Evolutionary conservation across 92 coral and sea anemone species (phyloP).

Genomic region (Epizoanthus fatuus): DNA sequence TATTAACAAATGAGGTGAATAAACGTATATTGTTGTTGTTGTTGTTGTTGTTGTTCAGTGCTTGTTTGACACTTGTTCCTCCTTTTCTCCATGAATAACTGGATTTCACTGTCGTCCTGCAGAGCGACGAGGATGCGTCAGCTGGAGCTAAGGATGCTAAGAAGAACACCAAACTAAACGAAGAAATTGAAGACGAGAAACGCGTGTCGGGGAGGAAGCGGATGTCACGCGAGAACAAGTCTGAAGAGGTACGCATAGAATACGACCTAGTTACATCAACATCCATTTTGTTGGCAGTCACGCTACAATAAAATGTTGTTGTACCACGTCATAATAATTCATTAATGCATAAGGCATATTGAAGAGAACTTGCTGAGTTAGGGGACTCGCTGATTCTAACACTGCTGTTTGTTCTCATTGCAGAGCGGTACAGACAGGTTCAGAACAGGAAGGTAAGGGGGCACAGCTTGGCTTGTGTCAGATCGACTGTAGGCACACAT

Average conservation of each 20-base stretch:
- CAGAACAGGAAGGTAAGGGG: background rate
- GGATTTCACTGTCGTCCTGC: background rate
- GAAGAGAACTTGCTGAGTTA: background rate
- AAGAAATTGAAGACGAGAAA: conserved; percentile 81
- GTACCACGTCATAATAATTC: too few relatives aligned
- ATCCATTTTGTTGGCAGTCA: too few relatives aligned
- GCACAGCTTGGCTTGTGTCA: too few relatives aligned
- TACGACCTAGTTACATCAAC: too few relatives aligned
- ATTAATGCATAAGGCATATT: too few relatives aligned
- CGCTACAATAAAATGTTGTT: too few relatives aligned
- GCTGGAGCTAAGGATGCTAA: conserved; percentile 84
- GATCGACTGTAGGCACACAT: too few relatives aligned
- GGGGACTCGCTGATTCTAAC: background rate
- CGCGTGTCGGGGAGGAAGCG: conserved; percentile 49
- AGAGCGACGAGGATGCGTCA: conserved; percentile 89
- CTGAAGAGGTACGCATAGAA: background rate
- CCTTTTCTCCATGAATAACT: background rate
- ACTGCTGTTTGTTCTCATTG: background rate
- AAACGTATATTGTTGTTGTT: too few relatives aligned
- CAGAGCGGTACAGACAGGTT: conserved; percentile 1
- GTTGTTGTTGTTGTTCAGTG: background rate
- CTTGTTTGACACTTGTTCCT: background rate
- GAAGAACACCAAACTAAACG: conserved; percentile 92
- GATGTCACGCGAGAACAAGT: conserved; percentile 58
- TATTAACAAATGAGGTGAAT: too few relatives aligned